A percentile compares a stretch with the other conserved stretches of the same genome.
These are phyloP conservation scores for Vesta saturnalis DNA, from an alignment of 2,888 invertebrate species.

Conservation along the genomic window DNA sequence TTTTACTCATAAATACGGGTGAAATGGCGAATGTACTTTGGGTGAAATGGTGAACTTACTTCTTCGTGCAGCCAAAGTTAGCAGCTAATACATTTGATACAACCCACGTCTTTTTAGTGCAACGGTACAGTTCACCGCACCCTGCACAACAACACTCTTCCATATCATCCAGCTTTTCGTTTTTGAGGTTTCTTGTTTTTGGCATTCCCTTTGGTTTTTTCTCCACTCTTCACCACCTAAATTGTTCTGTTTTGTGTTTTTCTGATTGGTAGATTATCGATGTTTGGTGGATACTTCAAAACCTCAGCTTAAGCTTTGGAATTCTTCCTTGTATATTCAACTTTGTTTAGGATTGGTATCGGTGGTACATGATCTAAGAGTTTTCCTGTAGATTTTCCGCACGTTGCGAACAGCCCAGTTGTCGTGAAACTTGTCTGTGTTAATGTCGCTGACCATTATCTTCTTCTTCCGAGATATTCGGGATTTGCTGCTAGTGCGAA, in stretches of 20 bases:
- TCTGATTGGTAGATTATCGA: too few relatives aligned
- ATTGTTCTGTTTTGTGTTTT: too few relatives aligned
- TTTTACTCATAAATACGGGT: too few relatives aligned
- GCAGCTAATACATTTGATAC: neutral
- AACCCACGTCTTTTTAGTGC: neutral
- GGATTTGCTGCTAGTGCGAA: too few relatives aligned
- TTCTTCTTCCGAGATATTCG: neutral
- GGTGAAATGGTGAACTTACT: too few relatives aligned
- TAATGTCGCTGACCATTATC: neutral
- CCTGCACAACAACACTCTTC: neutral
- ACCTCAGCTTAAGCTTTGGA: neutral
- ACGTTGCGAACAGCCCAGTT: too few relatives aligned
- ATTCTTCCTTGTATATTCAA: neutral
- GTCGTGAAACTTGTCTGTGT: too few relatives aligned
- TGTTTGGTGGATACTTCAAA: too few relatives aligned
- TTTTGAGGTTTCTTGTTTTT: neutral
- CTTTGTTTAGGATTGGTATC: neutral
- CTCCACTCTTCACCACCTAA: neutral
- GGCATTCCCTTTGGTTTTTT: neutral
- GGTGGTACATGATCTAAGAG: too few relatives aligned
- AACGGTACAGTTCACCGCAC: neutral
- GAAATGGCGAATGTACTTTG: too few relatives aligned
- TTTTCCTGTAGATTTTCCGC: too few relatives aligned
- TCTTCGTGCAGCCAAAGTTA: neutral
- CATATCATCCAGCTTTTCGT: neutral